Base-by-base conservation (phyloP, 2,113 vertebrate genomes). In the Uria lomvia region DNA sequence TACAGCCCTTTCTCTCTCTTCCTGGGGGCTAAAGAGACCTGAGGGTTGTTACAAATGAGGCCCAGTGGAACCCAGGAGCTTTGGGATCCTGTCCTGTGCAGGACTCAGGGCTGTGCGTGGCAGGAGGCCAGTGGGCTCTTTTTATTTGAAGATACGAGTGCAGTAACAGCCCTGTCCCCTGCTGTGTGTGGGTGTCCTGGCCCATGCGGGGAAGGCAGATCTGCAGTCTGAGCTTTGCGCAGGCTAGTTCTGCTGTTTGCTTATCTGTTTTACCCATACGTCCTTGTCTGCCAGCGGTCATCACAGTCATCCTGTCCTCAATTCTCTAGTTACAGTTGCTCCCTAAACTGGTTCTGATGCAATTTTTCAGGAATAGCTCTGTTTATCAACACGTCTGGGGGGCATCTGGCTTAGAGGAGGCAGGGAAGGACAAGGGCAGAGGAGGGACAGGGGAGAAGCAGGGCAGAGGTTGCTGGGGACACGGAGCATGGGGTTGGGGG, bases 1-100 rank as follows among this genome's bases (percentile, higher is more conserved):
- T 99, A 84, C 47, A 43, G 84, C 59, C 34, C 2, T 38, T 82
- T 49, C 16, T 38, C 4, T 92, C 79, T 73, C 7, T 7, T 45
- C 45, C 21, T 53, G 63, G 26, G 32, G 36, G 10, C 42, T 91
- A 60, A 90, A 15, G 20, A 66, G 26, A 30, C 59, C 26, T 30
- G 34, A 15, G 70, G 15, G 3, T 40, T 70, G 22, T 62, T 79
- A 1, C 5, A 60, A 55, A 22, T 24, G 24, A 34, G 20, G 29
- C 27, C 40, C 45, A 9, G 55, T 29, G 80, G 72, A 34, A 55
- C 5, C 3, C 30, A n/a, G 79, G 59, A 47, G 24, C 67, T 71
- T 56, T 59, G 73, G 40, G 26, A 79, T 45, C 45, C 71, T 84
- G 32, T 49, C 29, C 80, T 75, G 12, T 27, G 47, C 42, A 30